Evolutionary conservation across 2,888 invertebrate genomes (phyloP).

Genomic region (Ormia ochracea): DNA sequence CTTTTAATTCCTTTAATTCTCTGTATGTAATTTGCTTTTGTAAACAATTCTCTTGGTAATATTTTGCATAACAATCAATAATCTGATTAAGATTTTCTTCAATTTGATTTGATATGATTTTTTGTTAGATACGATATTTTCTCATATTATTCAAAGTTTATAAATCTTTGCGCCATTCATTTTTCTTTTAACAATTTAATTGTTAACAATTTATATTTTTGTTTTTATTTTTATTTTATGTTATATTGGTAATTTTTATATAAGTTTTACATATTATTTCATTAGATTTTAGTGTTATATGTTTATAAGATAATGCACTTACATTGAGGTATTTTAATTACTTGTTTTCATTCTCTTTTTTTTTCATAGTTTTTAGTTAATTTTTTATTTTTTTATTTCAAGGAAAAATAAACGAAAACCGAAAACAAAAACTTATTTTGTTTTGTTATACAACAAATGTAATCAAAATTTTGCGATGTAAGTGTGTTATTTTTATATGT

Average conservation of each 20-base stretch:
- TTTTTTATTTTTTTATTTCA: conserved; percentile 14
- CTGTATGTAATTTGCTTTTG: not conserved
- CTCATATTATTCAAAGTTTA: not conserved
- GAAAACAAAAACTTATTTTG: conserved; percentile 11
- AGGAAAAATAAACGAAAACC: not conserved
- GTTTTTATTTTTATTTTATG: conserved; percentile 1
- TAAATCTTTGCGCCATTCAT: conserved; percentile 11
- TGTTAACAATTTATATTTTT: too few species aligned
- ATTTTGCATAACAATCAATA: conserved; percentile 11
- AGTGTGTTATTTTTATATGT: conserved; percentile 58
- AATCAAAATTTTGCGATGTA: conserved; percentile 40
- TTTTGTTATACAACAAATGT: conserved; percentile 18
- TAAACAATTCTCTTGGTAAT: not conserved
- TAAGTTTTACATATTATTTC: conserved; percentile 35
- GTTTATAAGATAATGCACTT: conserved; percentile 72
- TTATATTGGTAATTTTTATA: conserved; percentile 3
- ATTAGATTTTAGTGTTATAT: conserved; percentile 35
- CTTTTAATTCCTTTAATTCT: conserved; percentile 17
- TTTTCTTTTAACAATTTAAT: conserved; percentile 15
- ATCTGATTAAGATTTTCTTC: not conserved
- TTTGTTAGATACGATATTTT: conserved; percentile 1
- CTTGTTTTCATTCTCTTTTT: conserved; percentile 65
- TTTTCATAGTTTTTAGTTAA: conserved; percentile 34
- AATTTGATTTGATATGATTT: conserved; percentile 44
- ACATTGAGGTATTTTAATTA: conserved; percentile 71